phyloP scores from a whole-genome alignment of 2,888 invertebrate species.

The Salpingus planirostris region DNA sequence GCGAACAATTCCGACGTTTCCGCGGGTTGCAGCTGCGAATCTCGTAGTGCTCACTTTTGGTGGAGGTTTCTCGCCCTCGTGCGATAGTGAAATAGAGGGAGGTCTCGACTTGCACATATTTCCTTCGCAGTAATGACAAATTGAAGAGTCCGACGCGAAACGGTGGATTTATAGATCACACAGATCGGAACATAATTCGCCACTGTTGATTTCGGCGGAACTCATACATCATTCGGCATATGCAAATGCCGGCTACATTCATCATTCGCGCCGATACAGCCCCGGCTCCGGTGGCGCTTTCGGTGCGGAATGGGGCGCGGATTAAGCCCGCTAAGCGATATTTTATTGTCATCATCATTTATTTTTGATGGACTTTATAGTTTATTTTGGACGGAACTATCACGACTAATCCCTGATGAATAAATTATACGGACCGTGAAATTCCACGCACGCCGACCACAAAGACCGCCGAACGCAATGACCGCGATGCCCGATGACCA shows the following conservation, averaged over 20 bases:
- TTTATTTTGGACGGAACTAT: slow-evolving; percentile 17
- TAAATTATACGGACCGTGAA: too few species aligned
- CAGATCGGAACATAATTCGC: slow-evolving; percentile 40
- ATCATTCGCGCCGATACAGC: slow-evolving; percentile 33
- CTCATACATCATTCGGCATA: slow-evolving; percentile 41
- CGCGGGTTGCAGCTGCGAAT: too few species aligned
- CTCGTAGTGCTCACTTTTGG: too few species aligned
- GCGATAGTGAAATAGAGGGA: too few species aligned
- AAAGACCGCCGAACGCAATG: too few species aligned
- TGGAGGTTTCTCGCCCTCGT: too few species aligned
- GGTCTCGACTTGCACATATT: too few species aligned
- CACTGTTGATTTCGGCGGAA: slow-evolving; percentile 39
- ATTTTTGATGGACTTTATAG: slow-evolving; percentile 29
- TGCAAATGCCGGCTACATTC: slow-evolving; percentile 40
- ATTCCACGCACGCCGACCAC: too few species aligned
- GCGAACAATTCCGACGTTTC: too few species aligned
- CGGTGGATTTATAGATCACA: slow-evolving; percentile 35
- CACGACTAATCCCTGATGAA: slow-evolving; percentile 18
- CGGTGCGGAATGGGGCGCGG: slow-evolving; percentile 17
- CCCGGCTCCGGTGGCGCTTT: slow-evolving; percentile 16
- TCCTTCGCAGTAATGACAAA: slow-evolving; percentile 31
- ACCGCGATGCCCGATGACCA: too few species aligned
- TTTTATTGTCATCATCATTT: slow-evolving; percentile 36
- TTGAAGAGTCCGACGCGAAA: slow-evolving; percentile 29
- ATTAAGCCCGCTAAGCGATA: slow-evolving; percentile 30